phyloP scores from a whole-genome alignment of 2,888 invertebrate genomes.

The Cheilosia soror region DNA sequence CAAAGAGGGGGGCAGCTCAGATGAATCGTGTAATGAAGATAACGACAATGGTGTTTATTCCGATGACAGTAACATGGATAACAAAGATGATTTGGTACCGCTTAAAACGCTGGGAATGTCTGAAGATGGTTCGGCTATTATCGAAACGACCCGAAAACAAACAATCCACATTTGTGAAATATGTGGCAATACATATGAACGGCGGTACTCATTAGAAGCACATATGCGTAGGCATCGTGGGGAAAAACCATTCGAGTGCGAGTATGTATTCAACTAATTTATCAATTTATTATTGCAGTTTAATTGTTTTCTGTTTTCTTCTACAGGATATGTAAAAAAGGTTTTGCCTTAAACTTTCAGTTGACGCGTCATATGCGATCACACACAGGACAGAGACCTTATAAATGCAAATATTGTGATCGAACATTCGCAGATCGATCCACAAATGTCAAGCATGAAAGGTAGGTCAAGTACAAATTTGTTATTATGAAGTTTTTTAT shows the following conservation, averaged over 20 bases:
- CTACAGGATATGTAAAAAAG: conserved; percentile 81
- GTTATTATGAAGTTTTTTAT: not conserved
- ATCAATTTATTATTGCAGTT: not conserved
- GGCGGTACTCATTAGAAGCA: conserved; percentile 81
- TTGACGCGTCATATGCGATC: conserved; percentile 83
- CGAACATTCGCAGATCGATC: conserved; percentile 82
- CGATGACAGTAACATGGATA: conserved; percentile 61
- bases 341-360: conserved; percentile 82
- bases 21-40: conserved; percentile 43
- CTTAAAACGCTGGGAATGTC: conserved; percentile 77
- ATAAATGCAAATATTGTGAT: conserved; percentile 81
- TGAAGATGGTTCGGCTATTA: conserved; percentile 76
- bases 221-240: conserved; percentile 83
- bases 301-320: conserved; percentile 1
- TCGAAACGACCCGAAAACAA: conserved; percentile 76
- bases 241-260: conserved; percentile 82
- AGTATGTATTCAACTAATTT: conserved; percentile 78
- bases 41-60: conserved; percentile 62
- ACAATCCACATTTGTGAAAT: conserved; percentile 80
- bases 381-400: conserved; percentile 82
- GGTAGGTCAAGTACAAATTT: conserved; percentile 77
- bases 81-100: conserved; percentile 45
- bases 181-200: conserved; percentile 82
- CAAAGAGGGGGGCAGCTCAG: conserved; percentile 33
- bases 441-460: conserved; percentile 82